A percentile compares a stretch with the other conserved stretches of the same genome.
These are phyloP conservation scores for Dolichotis patagonum DNA, from an alignment of 2,113 vertebrate species.

Conservation along the genomic window DNA sequence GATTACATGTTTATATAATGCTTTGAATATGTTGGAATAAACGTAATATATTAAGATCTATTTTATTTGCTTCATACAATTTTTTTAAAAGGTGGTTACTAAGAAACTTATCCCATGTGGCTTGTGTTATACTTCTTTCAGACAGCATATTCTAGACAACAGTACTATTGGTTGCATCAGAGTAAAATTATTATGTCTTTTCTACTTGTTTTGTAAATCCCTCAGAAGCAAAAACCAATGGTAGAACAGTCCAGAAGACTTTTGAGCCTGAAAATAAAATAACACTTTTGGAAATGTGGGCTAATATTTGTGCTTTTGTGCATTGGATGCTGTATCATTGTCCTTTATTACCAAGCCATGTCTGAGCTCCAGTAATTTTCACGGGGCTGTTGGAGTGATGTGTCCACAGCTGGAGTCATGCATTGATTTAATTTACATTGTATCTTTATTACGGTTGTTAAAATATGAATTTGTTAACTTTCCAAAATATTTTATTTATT, in stretches of 20 bases:
- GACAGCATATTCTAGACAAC: not conserved
- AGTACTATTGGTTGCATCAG: not conserved
- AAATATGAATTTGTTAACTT: not conserved
- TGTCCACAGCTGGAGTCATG: accelerated
- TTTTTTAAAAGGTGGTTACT: not conserved
- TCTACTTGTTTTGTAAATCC: not conserved
- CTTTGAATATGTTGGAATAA: not conserved
- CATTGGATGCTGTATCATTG: not conserved
- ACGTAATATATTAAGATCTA: not conserved
- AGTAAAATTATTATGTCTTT: not conserved
- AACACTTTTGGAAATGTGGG: not conserved
- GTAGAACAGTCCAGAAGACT: not conserved
- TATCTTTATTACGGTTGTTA: not conserved
- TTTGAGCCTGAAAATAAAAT: not conserved
- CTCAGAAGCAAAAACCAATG: not conserved
- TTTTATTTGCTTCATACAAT: not conserved
- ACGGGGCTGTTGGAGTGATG: not conserved
- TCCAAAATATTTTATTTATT: not conserved
- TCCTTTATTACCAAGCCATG: not conserved
- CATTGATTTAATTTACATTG: not conserved
- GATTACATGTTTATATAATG: not conserved
- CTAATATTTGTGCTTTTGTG: not conserved
- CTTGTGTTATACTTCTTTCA: not conserved
- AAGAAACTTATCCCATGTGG: not conserved
- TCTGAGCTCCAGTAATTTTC: not conserved